Evolutionary conservation across 1,140 invertebrate species (phyloP).

Genomic region (Ridgeia piscesae): DNA sequence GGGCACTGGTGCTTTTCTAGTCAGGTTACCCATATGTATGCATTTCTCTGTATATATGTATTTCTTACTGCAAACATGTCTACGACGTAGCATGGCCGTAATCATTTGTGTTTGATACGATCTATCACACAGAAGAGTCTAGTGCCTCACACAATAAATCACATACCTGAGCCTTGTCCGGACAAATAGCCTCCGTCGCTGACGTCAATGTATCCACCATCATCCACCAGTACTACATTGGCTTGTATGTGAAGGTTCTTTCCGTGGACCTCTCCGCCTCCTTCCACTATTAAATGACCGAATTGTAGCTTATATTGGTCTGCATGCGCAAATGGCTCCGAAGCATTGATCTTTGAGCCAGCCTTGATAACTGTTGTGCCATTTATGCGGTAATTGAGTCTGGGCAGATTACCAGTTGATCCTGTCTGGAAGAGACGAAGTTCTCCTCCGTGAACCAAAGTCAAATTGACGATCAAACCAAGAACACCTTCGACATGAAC

Average conservation of each 20-base stretch:
- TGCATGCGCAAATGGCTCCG: slow-evolving; percentile 38
- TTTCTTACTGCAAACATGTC: no score
- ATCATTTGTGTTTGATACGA: no score
- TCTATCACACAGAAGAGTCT: no score
- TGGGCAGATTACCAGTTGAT: slow-evolving; percentile 36
- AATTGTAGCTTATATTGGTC: slow-evolving; percentile 38
- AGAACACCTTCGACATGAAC: slow-evolving; percentile 42
- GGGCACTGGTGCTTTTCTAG: no score
- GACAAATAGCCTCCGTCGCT: slow-evolving; percentile 42
- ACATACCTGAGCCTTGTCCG: slow-evolving; percentile 37
- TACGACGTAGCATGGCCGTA: no score
- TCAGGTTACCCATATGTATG: no score
- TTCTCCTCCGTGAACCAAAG: slow-evolving; percentile 38
- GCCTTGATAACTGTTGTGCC: slow-evolving; percentile 44
- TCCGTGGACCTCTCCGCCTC: slow-evolving; percentile 40
- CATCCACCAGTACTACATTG: slow-evolving; percentile 40
- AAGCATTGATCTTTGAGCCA: slow-evolving; percentile 40
- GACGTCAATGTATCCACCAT: slow-evolving; percentile 42
- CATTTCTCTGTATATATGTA: no score
- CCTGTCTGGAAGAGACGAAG: slow-evolving; percentile 41
- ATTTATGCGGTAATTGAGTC: slow-evolving; percentile 40
- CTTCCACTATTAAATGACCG: slow-evolving; percentile 40
- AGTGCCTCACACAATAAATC: background rate
- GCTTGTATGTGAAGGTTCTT: slow-evolving; percentile 40
- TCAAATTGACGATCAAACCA: slow-evolving; percentile 44